Evolutionary conservation across 2,888 invertebrate species (phyloP).

Genomic region (Onchidella celtica): DNA sequence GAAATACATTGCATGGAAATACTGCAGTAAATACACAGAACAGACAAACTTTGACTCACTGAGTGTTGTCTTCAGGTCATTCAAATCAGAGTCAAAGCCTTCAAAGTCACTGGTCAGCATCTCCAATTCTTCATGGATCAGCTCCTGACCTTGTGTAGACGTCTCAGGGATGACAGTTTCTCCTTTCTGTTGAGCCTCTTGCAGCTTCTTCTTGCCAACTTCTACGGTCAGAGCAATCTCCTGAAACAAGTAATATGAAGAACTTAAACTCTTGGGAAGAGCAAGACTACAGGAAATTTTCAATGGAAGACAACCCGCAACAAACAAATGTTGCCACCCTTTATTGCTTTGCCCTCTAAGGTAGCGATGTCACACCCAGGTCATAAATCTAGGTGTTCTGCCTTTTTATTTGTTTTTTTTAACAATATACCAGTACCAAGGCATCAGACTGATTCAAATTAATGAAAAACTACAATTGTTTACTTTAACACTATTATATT

Average conservation of each 20-base stretch:
- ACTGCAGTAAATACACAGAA: too few relatives aligned
- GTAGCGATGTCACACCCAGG: too few relatives aligned
- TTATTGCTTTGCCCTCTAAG: not conserved
- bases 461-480: too few relatives aligned
- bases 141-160: conserved; percentile 90
- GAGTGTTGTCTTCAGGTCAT: conserved; percentile 62
- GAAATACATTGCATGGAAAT: too few relatives aligned
- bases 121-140: conserved; percentile 73
- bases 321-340: not conserved
- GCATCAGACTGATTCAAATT: too few relatives aligned
- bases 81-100: conserved; percentile 68
- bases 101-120: conserved; percentile 71
- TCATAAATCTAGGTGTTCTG: too few relatives aligned
- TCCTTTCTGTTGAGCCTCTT: conserved; percentile 88
- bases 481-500: too few relatives aligned
- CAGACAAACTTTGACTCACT: conserved; percentile 56
- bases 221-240: conserved; percentile 90
- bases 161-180: conserved; percentile 84
- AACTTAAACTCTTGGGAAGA: not conserved
- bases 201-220: conserved; percentile 89
- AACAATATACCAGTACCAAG: too few relatives aligned
- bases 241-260: conserved; percentile 62
- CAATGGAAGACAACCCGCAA: not conserved
- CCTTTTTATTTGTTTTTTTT: too few relatives aligned
- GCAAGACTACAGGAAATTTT: not conserved